Percentiles rank a stretch among this genome's conserved stretches.
These are phyloP conservation scores for Microtus montanus DNA, from an alignment of 2,113 vertebrate species.

Conservation along the genomic window DNA sequence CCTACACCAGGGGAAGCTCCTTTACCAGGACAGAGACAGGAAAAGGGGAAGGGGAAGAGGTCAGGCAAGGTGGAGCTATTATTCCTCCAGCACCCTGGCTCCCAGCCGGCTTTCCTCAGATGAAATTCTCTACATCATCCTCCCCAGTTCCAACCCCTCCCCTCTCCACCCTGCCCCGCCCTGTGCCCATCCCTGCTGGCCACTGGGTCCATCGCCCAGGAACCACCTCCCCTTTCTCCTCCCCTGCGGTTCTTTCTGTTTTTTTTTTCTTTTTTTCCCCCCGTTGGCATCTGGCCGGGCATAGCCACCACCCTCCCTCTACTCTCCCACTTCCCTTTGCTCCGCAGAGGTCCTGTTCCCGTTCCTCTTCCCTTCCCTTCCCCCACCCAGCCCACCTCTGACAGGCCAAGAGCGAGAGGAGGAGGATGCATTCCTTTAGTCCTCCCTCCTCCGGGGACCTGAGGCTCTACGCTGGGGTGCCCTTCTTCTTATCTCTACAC, in stretches of 20 bases:
- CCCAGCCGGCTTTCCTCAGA: constrained; percentile 54
- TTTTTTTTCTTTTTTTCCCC: background rate
- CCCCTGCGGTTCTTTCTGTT: constrained; percentile 80
- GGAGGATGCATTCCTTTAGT: constrained; percentile 71
- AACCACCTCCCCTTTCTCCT: constrained; percentile 78
- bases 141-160: constrained; percentile 60
- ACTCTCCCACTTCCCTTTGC: constrained; percentile 38
- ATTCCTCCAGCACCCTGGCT: constrained; percentile 51
- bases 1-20: background rate
- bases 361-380: constrained; percentile 16
- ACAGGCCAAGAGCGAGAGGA: background rate
- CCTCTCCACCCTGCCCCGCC: constrained; percentile 69
- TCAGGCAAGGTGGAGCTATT: constrained; percentile 43
- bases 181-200: constrained; percentile 76
- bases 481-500: constrained; percentile 20
- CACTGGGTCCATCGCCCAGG: constrained; percentile 70
- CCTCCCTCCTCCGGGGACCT: constrained; percentile 34
- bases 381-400: constrained; percentile 42
- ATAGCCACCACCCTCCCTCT: constrained; percentile 61
- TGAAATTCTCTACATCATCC: constrained; percentile 77
- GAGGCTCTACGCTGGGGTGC: background rate
- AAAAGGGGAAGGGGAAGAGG: constrained; percentile 36
- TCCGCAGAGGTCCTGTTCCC: constrained; percentile 56
- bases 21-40: background rate
- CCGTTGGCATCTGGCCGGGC: constrained; percentile 78